Conservation (phyloP, 2,113 vertebrate species). For the Cinclus cinclus region DNA sequence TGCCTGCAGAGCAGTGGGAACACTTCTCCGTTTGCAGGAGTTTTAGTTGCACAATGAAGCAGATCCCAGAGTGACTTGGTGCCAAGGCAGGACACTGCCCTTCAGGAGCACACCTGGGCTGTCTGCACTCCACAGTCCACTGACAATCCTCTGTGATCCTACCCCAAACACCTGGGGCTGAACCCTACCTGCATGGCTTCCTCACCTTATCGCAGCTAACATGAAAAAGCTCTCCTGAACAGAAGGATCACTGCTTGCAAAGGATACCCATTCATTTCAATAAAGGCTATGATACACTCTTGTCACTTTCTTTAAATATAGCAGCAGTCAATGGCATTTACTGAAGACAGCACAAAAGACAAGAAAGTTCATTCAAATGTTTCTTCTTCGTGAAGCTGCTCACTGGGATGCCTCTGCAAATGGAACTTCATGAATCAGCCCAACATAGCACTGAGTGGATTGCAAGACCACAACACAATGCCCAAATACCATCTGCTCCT, state of each 20-base stretch:
- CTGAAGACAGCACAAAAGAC: constrained; percentile 21
- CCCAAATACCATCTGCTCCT: neutral
- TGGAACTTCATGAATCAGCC: neutral
- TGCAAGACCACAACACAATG: neutral
- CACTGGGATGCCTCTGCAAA: neutral
- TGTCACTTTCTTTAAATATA: constrained; percentile 17
- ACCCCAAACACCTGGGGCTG: neutral
- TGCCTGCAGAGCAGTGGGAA: neutral
- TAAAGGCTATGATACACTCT: neutral
- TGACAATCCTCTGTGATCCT: neutral
- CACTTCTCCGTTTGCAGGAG: no score
- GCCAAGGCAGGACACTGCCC: neutral
- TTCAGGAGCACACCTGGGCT: neutral
- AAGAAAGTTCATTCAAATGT: constrained; percentile 2
- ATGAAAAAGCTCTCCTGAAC: constrained; percentile 26
- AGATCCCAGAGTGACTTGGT: neutral
- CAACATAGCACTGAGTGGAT: neutral
- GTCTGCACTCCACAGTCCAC: neutral
- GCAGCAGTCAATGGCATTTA: constrained; percentile 8
- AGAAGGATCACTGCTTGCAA: neutral
- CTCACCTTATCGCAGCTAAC: neutral
- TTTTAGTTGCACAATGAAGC: neutral
- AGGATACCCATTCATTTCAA: neutral
- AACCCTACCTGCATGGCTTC: neutral
- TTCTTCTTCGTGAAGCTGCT: neutral